Base-by-base conservation (phyloP, 2,797 vertebrate genomes). In the Paguma larvata region DNA sequence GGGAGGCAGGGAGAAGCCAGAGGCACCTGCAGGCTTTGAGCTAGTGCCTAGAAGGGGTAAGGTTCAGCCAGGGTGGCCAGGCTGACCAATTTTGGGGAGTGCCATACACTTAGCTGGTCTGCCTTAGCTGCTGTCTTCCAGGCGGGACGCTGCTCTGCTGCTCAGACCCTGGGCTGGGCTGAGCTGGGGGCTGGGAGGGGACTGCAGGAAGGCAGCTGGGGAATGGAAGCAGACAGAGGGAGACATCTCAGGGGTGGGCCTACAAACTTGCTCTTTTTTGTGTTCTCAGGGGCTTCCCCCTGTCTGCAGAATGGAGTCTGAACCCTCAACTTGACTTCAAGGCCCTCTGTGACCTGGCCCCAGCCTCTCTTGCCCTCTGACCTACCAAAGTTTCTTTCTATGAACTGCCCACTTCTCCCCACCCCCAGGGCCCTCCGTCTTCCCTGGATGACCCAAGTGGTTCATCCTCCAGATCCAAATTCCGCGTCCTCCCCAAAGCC, bases 61-160 rank as follows among this genome's bases (percentile, higher is more conserved):
- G 63, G 19, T 27, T 32, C 19, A 79, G 53, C 7, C 30, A 73
- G 72, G 34, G 56, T 1, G 0, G 8, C 78, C 70, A 51, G 78
- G 70, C 53, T 70, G 48, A 80, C 16, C 12, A 72, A 2, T 92
- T 90, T 65, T 4, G 44, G 38, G 27, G 27, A 32, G 38, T 12
- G 4, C 18, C 2, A 16, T 0, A 0, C 8, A 5, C 21, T 53
- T 23, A 30, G 38, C 34, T 62, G 3, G 11, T 3, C 34, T 23
- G 51, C 32, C 5, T 46, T 75, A 62, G 48, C 30, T 32, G 7
- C 63, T 88, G 15, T 25, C 6, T 3, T 84, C 19, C 14, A 25
- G 32, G 44, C 6, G 65, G 88, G 38, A 41, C 32, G 13, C 46
- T 34, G 12, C 34, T 12, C 34, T 41, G 34, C 11, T 70, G 59